Percentiles rank a stretch among this genome's conserved stretches.
phyloP scores from a whole-genome alignment of 2,113 vertebrate species.

The Labeo catla region DNA sequence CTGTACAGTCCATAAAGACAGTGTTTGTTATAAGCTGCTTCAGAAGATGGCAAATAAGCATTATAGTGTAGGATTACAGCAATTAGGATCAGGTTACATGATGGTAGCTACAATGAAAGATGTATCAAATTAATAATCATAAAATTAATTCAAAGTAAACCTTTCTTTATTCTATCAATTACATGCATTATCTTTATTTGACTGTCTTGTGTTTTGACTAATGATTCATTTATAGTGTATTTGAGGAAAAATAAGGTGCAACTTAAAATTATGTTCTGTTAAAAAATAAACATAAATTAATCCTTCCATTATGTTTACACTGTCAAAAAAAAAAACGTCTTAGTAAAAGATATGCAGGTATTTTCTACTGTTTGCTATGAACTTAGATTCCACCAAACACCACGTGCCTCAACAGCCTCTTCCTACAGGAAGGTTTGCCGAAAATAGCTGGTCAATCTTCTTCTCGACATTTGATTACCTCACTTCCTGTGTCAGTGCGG shows the following conservation, averaged over 20 bases:
- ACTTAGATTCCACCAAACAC: neutral
- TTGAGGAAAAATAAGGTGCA: neutral
- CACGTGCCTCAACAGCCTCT: neutral
- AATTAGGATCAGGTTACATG: conserved; percentile 4
- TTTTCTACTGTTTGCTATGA: neutral
- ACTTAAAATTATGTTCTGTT: neutral
- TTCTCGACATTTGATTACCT: conserved; percentile 17
- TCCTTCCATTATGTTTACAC: no score
- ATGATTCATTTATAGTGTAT: neutral
- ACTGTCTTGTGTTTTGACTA: neutral
- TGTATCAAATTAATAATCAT: neutral
- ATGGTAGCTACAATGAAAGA: neutral
- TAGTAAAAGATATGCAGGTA: neutral
- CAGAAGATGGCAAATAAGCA: conserved; percentile 22
- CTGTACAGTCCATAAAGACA: conserved; percentile 44
- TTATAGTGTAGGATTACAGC: conserved; percentile 3
- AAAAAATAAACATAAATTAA: no score
- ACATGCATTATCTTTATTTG: neutral
- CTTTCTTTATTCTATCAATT: neutral
- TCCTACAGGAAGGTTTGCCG: neutral
- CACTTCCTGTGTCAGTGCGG: conserved; percentile 30
- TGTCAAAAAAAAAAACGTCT: no score
- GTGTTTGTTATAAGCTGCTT: conserved; percentile 29
- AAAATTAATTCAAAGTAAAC: neutral
- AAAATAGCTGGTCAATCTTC: conserved; percentile 33